A percentile compares a stretch with the other conserved stretches of the same genome.
phyloP scores from a whole-genome alignment of 2,888 invertebrate genomes.

The Heteromyza rotundicornis region DNA sequence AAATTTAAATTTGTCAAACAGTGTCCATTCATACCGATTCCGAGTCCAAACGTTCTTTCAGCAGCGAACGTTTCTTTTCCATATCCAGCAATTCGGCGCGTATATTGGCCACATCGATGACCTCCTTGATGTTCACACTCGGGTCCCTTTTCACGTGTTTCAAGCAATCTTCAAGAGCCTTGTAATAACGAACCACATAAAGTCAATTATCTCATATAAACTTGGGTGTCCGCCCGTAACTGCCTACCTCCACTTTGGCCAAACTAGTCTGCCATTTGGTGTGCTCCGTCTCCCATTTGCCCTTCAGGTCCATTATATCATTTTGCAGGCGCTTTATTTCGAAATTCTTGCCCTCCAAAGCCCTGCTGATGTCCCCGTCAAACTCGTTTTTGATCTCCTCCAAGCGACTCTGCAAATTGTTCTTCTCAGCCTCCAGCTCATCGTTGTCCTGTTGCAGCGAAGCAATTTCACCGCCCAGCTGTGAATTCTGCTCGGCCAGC shows the following conservation, averaged over 20 bases:
- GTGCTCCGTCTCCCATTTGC: conserved; percentile 50
- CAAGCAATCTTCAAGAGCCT: conserved; percentile 64
- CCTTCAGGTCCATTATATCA: conserved; percentile 51
- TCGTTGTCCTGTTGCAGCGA: conserved; percentile 67
- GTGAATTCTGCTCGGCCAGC: conserved; percentile 61
- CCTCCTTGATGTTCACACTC: conserved; percentile 62
- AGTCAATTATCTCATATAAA: background rate
- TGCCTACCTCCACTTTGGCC: conserved; percentile 57
- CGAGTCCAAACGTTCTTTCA: conserved; percentile 62
- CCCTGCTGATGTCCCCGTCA: conserved; percentile 54
- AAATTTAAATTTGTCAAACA: too few relatives aligned
- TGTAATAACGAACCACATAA: too few relatives aligned
- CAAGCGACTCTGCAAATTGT: conserved; percentile 49
- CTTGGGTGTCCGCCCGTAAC: background rate
- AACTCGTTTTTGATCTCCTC: conserved; percentile 58
- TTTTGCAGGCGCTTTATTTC: conserved; percentile 56
- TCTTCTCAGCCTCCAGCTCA: conserved; percentile 64
- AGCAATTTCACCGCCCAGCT: conserved; percentile 66
- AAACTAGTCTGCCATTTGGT: conserved; percentile 55
- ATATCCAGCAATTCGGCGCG: conserved; percentile 68
- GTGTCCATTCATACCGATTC: conserved; percentile 57
- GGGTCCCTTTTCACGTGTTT: conserved; percentile 61
- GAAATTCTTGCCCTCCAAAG: conserved; percentile 53
- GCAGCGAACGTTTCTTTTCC: conserved; percentile 65
- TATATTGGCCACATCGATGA: conserved; percentile 67